Evolutionary conservation across 2,113 vertebrate genomes (phyloP), one percentile per base, ranked within the genome.

Genomic region (Laticauda colubrina): DNA sequence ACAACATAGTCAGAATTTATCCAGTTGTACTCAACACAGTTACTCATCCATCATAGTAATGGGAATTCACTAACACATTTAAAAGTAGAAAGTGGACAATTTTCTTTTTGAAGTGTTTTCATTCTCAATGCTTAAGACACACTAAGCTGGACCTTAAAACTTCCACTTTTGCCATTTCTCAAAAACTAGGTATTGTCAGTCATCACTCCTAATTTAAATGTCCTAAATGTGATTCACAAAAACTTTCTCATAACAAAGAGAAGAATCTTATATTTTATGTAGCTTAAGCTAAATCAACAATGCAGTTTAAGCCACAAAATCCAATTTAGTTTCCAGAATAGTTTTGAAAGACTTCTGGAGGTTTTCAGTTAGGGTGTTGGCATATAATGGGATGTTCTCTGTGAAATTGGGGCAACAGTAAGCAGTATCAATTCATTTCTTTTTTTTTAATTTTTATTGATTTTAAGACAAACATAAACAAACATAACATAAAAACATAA

Each of bases 331-430:
- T 92, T 89, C 23, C 90, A 54, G 54, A 90, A 61, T 51, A 92
- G 10, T 64, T 93, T 0, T 2, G 90, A 90, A 87, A 92, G 85
- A 45, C 11, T 92, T 90, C 3, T 12, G 23, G 56, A 91, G 90
- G 57, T 92, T 56, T 89, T 89, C 26, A 43, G 39, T 85, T 5
- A 1, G 64, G 81, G 64, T 0, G 0, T 87, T 48, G 59, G 88
- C 45, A 24, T 57, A n/a, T 57, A 96, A 95, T 91, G 57, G 87
- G 89, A 94, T 90, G 1, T n/a, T 81, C 92, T 55, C 7, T 8
- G 5, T 90, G 64, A 48, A 91, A 94, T 93, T 93, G 91, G 54
- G 51, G 12, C 92, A 48, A 92, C 94, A 51, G 88, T 92, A 94
- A 48, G 91, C 45, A 93, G 23, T 8, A 29, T 45, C 48, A 24